Evolutionary conservation across 2,797 vertebrate species (phyloP).

Genomic region (Gouania willdenowi): DNA sequence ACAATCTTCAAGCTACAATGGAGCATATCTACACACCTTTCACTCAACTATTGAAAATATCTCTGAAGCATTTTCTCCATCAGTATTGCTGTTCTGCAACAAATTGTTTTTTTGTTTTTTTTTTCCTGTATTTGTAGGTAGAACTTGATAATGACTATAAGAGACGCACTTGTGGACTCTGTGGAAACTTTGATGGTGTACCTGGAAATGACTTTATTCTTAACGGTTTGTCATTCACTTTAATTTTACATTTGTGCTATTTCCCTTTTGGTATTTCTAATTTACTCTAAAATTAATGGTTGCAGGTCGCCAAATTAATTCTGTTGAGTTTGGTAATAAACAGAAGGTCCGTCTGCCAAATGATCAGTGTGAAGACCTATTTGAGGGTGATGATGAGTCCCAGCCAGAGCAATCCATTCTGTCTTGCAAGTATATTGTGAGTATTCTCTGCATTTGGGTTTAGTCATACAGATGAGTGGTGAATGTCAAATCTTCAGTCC

Average conservation of each 20-base stretch:
- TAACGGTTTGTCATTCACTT: constrained; percentile 59
- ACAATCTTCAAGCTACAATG: too few relatives aligned
- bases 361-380: constrained; percentile 78
- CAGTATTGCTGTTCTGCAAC: too few relatives aligned
- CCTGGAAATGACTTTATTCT: constrained; percentile 81
- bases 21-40: too few relatives aligned
- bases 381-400: constrained; percentile 64
- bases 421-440: constrained; percentile 64
- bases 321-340: constrained; percentile 85
- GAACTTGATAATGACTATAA: constrained; percentile 83
- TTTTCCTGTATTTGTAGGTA: constrained; percentile 79
- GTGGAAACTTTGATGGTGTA: constrained; percentile 91
- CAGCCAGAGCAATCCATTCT: neutral
- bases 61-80: too few relatives aligned
- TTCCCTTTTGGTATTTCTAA: neutral
- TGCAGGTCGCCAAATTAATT: constrained; percentile 69
- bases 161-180: constrained; percentile 89
- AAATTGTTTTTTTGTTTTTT: too few relatives aligned
- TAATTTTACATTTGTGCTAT: neutral
- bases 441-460: constrained; percentile 27
- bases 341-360: constrained; percentile 82
- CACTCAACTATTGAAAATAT: too few relatives aligned
- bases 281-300: neutral
- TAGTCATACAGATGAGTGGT: too few relatives aligned
- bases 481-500: neutral